Percentiles rank a stretch among this genome's conserved stretches.
phyloP scores from a whole-genome alignment of 2,797 vertebrate species.

The Pseudochirops corinnae region DNA sequence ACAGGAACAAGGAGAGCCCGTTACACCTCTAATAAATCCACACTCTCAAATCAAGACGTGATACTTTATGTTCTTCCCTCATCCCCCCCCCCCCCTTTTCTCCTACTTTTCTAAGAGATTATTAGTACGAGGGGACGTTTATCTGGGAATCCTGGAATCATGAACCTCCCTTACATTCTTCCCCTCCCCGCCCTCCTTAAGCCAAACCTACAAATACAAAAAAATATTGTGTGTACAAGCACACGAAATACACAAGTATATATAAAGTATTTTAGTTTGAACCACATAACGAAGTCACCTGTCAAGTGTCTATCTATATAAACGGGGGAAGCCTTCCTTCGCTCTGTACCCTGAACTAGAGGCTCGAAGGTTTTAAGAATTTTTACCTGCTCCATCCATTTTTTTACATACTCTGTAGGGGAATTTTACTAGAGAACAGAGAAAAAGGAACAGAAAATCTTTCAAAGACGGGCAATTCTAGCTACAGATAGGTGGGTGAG shows the following conservation, averaged over 20 bases:
- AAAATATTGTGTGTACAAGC: not conserved
- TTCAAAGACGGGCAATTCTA: slow-evolving; percentile 19
- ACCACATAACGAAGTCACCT: not conserved
- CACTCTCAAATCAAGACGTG: not conserved
- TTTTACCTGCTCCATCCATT: not conserved
- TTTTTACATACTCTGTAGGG: not conserved
- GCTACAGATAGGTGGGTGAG: not conserved
- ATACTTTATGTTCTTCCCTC: not conserved
- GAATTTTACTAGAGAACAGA: slow-evolving; percentile 49
- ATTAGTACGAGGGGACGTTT: not conserved
- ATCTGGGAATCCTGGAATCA: not conserved
- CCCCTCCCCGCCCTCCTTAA: not conserved
- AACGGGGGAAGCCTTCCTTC: not conserved
- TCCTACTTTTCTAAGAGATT: not conserved
- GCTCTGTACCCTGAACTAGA: not conserved
- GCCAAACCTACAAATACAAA: not conserved
- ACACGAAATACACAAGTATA: not conserved
- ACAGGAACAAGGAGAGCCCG: slow-evolving; percentile 81
- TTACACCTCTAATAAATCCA: slow-evolving; percentile 72
- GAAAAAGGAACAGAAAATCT: not conserved
- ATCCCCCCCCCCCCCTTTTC: not conserved
- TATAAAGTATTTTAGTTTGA: not conserved
- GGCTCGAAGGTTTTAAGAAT: not conserved
- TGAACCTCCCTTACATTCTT: not conserved
- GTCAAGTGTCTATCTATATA: not conserved